Evolutionary conservation across 2,888 invertebrate species (phyloP), one percentile per base, ranked within the genome.

Genomic region (Lasioglossum lativentre): DNA sequence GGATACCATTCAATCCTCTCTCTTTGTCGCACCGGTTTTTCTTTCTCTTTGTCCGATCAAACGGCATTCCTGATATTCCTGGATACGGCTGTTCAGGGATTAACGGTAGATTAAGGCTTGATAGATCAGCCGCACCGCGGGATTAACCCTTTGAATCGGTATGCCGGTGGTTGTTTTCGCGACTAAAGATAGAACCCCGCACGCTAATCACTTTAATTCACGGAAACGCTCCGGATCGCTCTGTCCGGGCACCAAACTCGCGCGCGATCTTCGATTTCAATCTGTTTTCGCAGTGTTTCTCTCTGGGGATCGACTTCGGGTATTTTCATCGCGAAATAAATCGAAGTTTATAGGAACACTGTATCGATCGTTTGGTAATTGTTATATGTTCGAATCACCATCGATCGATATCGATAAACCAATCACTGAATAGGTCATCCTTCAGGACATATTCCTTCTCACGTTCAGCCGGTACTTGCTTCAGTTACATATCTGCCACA

Each of bases 91-190:
- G 83, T 40, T 70, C 63, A 74, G 63, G 77, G 68, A 82, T 88
- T 88, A 87, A 90, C 78, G 80, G 88, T 78, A 89, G 89, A 89
- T 90, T 90, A 89, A 86, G 80, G 63, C 82, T 85, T 90, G 89
- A 90, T 86, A 80, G 89, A 90, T 83, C 85, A 68, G 73, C 80
- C 81, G 71, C 83, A 78, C 79, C 80, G 71, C 70, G 76, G 90
- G 89, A 88, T 90, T 90, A 87, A 78, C 66, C 76, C 84, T 77
- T 81, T 76, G 80, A 88, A 86, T 83, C 75, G 75, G 73, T 86
- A 86, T 89, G 73, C n/a, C 83, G 79, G 85, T 87, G 75, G 83
- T 82, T 85, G 86, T 86, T 82, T 82, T 86, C 80, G 86, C 63
- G 68, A 45, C 78, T 59, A 80, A 84, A 86, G 63, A 87, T 87